Evolutionary conservation across 1,140 invertebrate species (phyloP).

Genomic region (Magallana ariakensis): DNA sequence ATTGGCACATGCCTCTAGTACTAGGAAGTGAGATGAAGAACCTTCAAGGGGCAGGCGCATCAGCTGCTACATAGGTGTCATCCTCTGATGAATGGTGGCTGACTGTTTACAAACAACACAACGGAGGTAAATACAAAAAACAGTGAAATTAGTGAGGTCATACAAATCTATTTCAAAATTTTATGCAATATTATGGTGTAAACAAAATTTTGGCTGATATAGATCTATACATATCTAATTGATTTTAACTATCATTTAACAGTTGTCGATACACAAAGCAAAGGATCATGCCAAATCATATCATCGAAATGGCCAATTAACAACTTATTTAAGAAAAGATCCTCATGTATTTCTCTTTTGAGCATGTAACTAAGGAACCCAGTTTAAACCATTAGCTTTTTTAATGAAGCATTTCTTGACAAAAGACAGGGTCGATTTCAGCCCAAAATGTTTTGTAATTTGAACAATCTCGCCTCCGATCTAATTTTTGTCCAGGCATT

Average conservation of each 20-base stretch:
- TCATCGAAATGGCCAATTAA: background rate
- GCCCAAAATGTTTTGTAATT: constrained; percentile 28
- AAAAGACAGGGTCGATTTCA: constrained; percentile 11
- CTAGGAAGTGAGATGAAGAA: constrained; percentile 4
- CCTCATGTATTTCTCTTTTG: background rate
- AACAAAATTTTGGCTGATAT: background rate
- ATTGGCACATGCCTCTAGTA: background rate
- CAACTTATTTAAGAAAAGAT: background rate
- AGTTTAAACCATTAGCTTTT: constrained; percentile 1
- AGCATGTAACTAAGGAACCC: background rate
- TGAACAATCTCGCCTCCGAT: background rate
- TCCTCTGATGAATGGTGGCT: background rate
- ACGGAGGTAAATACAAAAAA: background rate
- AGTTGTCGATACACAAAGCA: too few species aligned
- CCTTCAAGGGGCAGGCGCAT: background rate
- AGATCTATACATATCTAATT: too few species aligned
- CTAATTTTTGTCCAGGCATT: constrained; percentile 8
- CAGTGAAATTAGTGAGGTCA: background rate
- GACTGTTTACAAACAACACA: constrained; percentile 36
- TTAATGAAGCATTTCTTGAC: constrained; percentile 35
- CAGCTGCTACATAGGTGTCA: background rate
- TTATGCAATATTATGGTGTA: constrained; percentile 7
- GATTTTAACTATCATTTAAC: too few species aligned
- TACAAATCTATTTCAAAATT: constrained; percentile 13
- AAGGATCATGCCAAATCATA: background rate